phyloP scores from a whole-genome alignment of 1,140 invertebrate species.

The Calephelis nemesis region DNA sequence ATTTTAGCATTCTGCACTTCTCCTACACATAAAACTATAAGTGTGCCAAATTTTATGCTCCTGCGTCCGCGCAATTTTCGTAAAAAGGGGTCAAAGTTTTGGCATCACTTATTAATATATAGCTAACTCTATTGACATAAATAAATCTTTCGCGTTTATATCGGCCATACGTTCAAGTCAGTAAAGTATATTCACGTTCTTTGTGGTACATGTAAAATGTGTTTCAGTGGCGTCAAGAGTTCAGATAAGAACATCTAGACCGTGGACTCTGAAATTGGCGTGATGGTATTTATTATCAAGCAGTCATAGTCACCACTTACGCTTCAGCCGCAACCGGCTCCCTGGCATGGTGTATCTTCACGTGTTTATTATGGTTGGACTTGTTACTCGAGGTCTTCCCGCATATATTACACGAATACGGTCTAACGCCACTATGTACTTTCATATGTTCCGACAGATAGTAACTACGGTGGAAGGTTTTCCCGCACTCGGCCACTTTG shows the following conservation, averaged over 20 bases:
- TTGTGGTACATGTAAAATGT: no score
- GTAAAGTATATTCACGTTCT: no score
- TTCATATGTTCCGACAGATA: slow-evolving; percentile 92
- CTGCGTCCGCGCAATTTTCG: no score
- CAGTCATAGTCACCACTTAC: slow-evolving; percentile 63
- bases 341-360: slow-evolving; percentile 91
- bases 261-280: no score
- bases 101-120: no score
- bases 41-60: no score
- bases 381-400: slow-evolving; percentile 92
- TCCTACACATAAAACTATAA: no score
- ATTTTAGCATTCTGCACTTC: no score
- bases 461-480: slow-evolving; percentile 92
- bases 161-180: no score
- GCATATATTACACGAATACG: slow-evolving; percentile 91
- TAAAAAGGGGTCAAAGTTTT: no score
- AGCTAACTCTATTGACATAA: no score
- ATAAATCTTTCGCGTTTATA: no score
- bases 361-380: slow-evolving; percentile 93
- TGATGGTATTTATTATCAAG: slow-evolving; percentile 16
- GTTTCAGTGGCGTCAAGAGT: background rate
- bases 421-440: slow-evolving; percentile 90
- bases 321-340: slow-evolving; percentile 91
- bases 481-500: slow-evolving; percentile 87
- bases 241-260: background rate